Conservation (phyloP, 2,888 invertebrate genomes). For the Drosophila mimetica region DNA sequence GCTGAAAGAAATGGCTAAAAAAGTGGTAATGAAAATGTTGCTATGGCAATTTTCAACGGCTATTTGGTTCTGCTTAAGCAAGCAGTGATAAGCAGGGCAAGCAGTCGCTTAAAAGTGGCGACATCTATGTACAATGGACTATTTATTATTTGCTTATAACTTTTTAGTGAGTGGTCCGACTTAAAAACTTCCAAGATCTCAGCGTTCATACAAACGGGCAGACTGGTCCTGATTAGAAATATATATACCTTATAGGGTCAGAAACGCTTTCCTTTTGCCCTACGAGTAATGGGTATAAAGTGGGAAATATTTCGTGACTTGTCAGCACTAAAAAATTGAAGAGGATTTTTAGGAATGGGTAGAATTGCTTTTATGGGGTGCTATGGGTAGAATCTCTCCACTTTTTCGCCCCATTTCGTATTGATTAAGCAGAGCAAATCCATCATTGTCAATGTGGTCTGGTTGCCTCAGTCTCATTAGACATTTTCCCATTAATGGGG, state of each 20-base stretch:
- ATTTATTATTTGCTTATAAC: too few species aligned
- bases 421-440: constrained; percentile 77
- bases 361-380: not conserved
- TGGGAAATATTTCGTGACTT: not conserved
- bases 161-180: too few species aligned
- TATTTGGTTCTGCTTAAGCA: too few species aligned
- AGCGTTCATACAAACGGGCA: too few species aligned
- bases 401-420: constrained; percentile 63
- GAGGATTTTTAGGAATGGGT: not conserved
- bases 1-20: not conserved
- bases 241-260: too few species aligned
- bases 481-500: constrained; percentile 23
- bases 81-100: too few species aligned
- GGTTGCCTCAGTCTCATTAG: constrained; percentile 34
- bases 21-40: constrained; percentile 2
- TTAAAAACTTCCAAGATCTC: too few species aligned
- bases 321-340: not conserved
- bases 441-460: constrained; percentile 75
- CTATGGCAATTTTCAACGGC: constrained; percentile 17
- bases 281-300: too few species aligned
- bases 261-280: too few species aligned
- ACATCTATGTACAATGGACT: too few species aligned
- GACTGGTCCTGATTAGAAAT: too few species aligned
- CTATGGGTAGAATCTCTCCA: not conserved
- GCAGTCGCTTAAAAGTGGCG: too few species aligned